Evolutionary conservation across 2,113 vertebrate species (phyloP).

Genomic region (Callionymus lyra): DNA sequence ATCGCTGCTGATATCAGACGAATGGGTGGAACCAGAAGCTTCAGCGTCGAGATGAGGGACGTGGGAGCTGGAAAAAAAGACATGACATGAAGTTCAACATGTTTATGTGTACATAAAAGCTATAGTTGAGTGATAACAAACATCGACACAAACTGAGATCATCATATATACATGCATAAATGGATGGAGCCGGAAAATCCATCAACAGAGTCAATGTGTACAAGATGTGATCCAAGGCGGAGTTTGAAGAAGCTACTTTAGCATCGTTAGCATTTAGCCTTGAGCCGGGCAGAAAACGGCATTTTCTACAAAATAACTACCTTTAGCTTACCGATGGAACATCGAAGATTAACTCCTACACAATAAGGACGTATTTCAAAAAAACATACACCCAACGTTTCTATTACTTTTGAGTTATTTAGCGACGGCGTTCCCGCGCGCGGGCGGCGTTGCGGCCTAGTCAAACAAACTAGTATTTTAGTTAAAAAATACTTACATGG

Average conservation of each 20-base stretch:
- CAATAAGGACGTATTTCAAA: not conserved
- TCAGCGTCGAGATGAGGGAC: conserved; percentile 36
- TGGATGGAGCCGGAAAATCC: too few species aligned
- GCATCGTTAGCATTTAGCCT: not conserved
- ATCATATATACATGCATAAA: too few species aligned
- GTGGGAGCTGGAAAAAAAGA: conserved; percentile 19
- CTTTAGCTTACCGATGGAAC: too few species aligned
- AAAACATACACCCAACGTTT: not conserved
- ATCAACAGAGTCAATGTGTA: too few species aligned
- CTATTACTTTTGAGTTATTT: not conserved
- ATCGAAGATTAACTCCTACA: too few species aligned
- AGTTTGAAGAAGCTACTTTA: not conserved
- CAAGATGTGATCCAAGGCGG: too few species aligned
- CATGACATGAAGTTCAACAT: not conserved
- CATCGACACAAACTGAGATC: too few species aligned
- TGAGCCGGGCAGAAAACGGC: not conserved
- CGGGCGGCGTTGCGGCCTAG: conserved; percentile 43
- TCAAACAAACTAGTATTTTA: conserved; percentile 7
- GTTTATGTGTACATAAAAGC: too few species aligned
- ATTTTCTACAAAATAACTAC: fast-evolving
- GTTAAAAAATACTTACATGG: conserved; percentile 24
- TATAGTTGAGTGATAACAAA: too few species aligned
- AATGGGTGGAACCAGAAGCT: conserved; percentile 49
- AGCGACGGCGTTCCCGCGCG: conserved; percentile 50
- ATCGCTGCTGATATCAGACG: conserved; percentile 64